A percentile compares a stretch with the other conserved stretches of the same genome.
phyloP scores from a whole-genome alignment of 2,113 vertebrate genomes.

The Pseudopodoces humilis region DNA sequence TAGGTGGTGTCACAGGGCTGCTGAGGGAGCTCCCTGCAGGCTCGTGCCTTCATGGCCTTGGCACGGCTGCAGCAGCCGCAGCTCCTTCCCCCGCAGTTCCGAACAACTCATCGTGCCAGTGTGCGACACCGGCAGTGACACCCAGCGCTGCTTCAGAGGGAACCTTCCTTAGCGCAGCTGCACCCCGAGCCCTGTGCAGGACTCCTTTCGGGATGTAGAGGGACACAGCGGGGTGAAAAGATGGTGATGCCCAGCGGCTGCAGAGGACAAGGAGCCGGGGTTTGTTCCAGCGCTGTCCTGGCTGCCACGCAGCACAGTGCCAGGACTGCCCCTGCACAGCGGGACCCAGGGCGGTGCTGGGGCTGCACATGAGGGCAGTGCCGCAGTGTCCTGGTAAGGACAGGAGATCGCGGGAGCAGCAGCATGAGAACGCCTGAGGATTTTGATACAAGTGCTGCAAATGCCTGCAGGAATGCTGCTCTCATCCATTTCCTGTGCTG shows the following conservation, averaged over 20 bases:
- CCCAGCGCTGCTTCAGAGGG: accelerated
- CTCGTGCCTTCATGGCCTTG: not conserved
- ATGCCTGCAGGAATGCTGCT: not conserved
- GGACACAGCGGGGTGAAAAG: accelerated
- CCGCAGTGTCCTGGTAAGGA: not conserved
- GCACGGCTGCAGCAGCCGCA: not conserved
- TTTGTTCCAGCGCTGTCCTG: accelerated
- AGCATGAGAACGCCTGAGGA: accelerated
- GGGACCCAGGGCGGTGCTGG: not conserved
- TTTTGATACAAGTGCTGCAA: accelerated
- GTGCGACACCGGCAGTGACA: accelerated
- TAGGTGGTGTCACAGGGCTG: accelerated
- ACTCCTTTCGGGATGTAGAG: accelerated
- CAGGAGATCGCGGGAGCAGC: accelerated
- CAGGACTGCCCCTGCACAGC: not conserved
- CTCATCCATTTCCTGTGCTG: accelerated
- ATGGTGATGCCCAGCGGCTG: accelerated
- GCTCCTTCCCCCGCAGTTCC: accelerated
- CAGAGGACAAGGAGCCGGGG: accelerated
- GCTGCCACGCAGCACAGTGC: accelerated
- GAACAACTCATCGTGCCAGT: accelerated
- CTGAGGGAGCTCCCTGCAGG: no score
- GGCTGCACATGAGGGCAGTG: not conserved
- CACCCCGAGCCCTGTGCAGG: accelerated
- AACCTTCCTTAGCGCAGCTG: not conserved